Conservation (phyloP, 2,113 vertebrate genomes). For the Pygathrix nemaeus region DNA sequence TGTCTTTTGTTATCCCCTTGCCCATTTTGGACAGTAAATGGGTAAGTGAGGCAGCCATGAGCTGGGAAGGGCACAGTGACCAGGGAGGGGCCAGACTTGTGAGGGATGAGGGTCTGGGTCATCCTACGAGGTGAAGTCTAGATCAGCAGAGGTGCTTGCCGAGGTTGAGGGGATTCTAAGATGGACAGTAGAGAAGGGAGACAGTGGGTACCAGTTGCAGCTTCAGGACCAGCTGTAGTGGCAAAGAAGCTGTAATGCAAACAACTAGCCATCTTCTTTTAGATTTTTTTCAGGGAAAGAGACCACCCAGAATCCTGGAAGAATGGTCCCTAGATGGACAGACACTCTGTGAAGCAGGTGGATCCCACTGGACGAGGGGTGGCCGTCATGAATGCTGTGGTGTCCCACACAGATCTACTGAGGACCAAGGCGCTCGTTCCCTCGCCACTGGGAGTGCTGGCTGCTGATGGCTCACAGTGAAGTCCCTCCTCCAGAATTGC, state of each 20-base stretch:
- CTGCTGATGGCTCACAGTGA: not conserved
- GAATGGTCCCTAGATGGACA: not conserved
- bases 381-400: accelerated
- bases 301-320: not conserved
- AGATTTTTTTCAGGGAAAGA: not conserved
- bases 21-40: not conserved
- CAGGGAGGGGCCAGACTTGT: not conserved
- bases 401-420: accelerated
- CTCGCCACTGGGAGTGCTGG: too few relatives aligned
- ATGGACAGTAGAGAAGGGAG: not conserved
- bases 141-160: not conserved
- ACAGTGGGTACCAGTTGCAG: accelerated
- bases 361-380: not conserved
- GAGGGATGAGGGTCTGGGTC: not conserved
- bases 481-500: too few relatives aligned
- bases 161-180: not conserved
- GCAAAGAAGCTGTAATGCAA: not conserved
- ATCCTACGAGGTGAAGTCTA: not conserved
- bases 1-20: not conserved
- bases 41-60: not conserved
- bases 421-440: not conserved
- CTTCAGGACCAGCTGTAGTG: not conserved
- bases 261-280: not conserved
- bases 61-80: not conserved
- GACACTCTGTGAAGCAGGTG: not conserved